Evolutionary conservation across 2,797 vertebrate species (phyloP), one percentile per base, ranked within the genome.

Genomic region (Bradypodion ventrale): DNA sequence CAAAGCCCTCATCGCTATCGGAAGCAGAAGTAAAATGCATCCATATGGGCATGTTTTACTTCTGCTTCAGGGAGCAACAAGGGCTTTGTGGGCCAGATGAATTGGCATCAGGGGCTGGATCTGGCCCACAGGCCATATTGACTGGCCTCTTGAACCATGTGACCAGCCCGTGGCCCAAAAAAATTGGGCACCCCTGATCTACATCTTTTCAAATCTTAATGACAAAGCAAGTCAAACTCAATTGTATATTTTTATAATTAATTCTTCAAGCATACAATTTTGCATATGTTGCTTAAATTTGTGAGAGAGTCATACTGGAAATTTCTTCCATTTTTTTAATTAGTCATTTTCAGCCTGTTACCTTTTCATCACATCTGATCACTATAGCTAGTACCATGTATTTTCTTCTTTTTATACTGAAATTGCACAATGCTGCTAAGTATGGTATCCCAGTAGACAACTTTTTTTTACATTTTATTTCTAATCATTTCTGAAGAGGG

Each of bases 241-340:
- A 79, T 75, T 70, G 82, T 82, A 35, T 75, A 21, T 65, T 56
- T 80, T 83, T 68, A 52, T 78, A 89, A 83, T 27, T 0, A 83
- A 73, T 83, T 85, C 68, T 75, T 75, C 78, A 35, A 27, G 85
- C 19, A 5, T 4, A 6, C 77, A 75, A 29, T 78, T 80, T 27
- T 69, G 83, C 85, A 76, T 85, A 69, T 85, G 78, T 85, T 81
- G 5, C 65, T 85, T 78, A 46, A 72, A 65, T 70, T 75, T 21
- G 72, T 66, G 62, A 85, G 74, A 79, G 32, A n/a, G 68, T 52
- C 73, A 84, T 0, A 15, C 37, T 77, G 85, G 62, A 78, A 19
- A 79, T 78, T 85, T 49, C 85, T n/a, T 65, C 66, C 62, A 83
- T 7, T 10, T 89, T n/a, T 86, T 83, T 83, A 75, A 75, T 80